Percentiles rank a stretch among this genome's conserved stretches.
These are phyloP conservation scores for Drosophila nigricruria DNA, from an alignment of 2,888 invertebrate genomes.

Conservation along the genomic window DNA sequence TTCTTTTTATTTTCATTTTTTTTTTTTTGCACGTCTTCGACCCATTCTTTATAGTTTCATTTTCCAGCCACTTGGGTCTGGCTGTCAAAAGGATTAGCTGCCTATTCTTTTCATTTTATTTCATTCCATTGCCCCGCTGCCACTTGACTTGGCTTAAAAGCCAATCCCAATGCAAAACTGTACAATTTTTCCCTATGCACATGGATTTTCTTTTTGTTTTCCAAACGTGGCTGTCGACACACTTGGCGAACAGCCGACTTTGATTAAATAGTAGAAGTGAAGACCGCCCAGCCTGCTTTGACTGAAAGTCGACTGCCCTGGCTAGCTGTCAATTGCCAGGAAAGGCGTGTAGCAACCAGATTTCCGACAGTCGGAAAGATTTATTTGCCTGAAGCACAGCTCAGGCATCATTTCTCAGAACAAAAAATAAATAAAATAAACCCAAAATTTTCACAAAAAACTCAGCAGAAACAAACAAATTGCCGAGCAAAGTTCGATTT, in stretches of 20 bases:
- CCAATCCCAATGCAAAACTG: slow-evolving; percentile 21
- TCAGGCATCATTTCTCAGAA: slow-evolving; percentile 10
- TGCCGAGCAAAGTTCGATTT: neutral
- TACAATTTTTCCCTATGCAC: slow-evolving; percentile 8
- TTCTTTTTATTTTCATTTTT: slow-evolving; percentile 9
- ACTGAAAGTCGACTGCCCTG: slow-evolving; percentile 15
- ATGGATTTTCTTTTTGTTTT: neutral
- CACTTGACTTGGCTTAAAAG: slow-evolving; percentile 34
- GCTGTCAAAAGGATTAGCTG: slow-evolving; percentile 43
- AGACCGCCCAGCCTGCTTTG: neutral
- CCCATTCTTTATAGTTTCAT: slow-evolving; percentile 30
- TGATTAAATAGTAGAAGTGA: slow-evolving; percentile 46
- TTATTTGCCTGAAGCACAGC: slow-evolving; percentile 28
- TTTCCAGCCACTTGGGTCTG: slow-evolving; percentile 26
- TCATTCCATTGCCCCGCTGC: slow-evolving; percentile 36
- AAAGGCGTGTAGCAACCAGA: slow-evolving; percentile 1
- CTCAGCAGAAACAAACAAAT: slow-evolving; percentile 13
- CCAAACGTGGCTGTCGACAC: slow-evolving; percentile 18
- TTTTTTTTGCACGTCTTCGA: neutral
- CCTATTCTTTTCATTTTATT: slow-evolving; percentile 41
- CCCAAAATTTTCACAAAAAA: neutral
- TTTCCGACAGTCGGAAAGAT: slow-evolving; percentile 26
- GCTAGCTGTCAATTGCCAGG: slow-evolving; percentile 35
- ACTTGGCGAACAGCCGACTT: slow-evolving; percentile 19
- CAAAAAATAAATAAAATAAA: neutral